Conservation (phyloP, 1,140 invertebrate genomes). For the Drosophila jambulina region DNA sequence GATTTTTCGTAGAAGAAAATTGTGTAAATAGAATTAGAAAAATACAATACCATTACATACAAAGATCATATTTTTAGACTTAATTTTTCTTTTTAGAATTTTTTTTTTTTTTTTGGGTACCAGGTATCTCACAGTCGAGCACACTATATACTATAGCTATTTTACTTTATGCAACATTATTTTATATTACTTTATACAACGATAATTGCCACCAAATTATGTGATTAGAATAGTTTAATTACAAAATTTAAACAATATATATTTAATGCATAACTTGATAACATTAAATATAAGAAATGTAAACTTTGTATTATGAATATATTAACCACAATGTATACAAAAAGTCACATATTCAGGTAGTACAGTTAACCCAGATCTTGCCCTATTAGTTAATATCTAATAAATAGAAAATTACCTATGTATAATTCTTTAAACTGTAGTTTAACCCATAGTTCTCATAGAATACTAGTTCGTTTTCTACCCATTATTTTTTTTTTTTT, state of each 20-base stretch:
- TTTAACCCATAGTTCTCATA: conserved; percentile 8
- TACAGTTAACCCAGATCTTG: neutral
- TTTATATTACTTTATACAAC: too few relatives aligned
- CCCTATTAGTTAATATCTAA: neutral
- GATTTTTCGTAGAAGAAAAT: neutral
- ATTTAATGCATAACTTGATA: neutral
- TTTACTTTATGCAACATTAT: too few relatives aligned
- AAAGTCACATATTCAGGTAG: neutral
- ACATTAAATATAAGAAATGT: neutral
- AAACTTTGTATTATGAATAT: neutral
- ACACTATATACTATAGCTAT: neutral
- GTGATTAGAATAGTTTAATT: neutral
- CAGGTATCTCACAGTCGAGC: neutral
- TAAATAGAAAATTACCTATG: neutral
- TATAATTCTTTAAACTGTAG: neutral
- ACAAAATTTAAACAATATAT: too few relatives aligned
- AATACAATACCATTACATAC: neutral
- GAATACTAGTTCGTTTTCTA: conserved; percentile 33
- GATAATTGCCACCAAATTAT: neutral
- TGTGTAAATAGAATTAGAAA: neutral
- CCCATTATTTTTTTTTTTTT: conserved; percentile 6
- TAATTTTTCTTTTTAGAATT: neutral
- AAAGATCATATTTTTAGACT: neutral
- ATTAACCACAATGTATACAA: neutral
- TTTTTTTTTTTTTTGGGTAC: neutral